These are phyloP conservation scores for Manduca sexta DNA, from an alignment of 1,140 invertebrate species.

Conservation along the genomic window DNA sequence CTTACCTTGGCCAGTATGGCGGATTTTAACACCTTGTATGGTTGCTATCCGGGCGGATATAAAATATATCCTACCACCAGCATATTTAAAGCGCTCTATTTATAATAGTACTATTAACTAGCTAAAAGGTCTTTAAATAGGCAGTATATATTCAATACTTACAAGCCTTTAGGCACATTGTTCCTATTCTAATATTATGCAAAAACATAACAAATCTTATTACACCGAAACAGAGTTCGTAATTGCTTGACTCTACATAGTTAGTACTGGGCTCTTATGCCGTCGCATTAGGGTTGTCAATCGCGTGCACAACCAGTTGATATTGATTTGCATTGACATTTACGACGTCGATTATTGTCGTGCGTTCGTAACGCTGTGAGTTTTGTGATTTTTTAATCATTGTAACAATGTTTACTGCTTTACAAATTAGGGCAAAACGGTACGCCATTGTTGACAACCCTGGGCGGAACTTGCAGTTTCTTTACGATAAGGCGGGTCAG, in stretches of 20 bases:
- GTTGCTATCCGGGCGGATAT: too few species aligned
- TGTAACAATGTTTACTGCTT: too few species aligned
- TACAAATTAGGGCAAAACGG: too few species aligned
- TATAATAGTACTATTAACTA: too few species aligned
- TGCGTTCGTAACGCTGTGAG: conserved; percentile 20
- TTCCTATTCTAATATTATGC: conserved; percentile 21
- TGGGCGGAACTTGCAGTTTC: too few species aligned
- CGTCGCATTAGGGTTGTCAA: conserved; percentile 21
- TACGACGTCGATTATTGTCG: conserved; percentile 38
- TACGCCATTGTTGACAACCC: background rate
- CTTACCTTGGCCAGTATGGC: too few species aligned
- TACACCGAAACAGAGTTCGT: conserved; percentile 1
- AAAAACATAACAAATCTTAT: conserved; percentile 11
- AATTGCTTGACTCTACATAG: conserved; percentile 2
- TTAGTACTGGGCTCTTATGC: conserved; percentile 10
- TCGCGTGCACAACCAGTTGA: conserved; percentile 15
- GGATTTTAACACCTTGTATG: too few species aligned
- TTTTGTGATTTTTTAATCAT: conserved; percentile 21
- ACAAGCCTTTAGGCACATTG: conserved; percentile 34
- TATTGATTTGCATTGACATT: conserved; percentile 42
- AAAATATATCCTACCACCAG: too few species aligned
- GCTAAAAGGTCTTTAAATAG: too few species aligned
- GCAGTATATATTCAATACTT: too few species aligned
- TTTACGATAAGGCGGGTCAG: too few species aligned
- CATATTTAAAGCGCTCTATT: too few species aligned